phyloP scores from a whole-genome alignment of 2,888 invertebrate species.

The Harpalus rubripes region DNA sequence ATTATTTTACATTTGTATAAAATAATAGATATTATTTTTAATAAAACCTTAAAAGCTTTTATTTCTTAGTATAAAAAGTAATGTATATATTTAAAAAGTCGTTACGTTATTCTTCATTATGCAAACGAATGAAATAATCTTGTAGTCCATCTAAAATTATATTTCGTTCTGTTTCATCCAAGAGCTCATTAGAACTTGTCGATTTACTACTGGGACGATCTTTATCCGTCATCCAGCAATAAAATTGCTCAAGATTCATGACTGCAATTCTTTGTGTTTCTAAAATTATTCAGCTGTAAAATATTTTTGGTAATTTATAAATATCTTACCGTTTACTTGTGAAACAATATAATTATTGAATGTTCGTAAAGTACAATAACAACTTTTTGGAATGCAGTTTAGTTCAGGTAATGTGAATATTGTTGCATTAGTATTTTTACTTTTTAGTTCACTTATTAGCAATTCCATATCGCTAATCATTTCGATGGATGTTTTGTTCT shows the following conservation, averaged over 20 bases:
- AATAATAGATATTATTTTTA: conserved; percentile 2
- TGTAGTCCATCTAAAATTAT: conserved; percentile 15
- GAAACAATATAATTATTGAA: conserved; percentile 31
- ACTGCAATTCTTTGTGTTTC: not conserved
- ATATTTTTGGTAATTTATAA: not conserved
- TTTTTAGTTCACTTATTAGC: conserved; percentile 22
- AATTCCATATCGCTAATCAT: conserved; percentile 34
- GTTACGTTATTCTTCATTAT: not conserved
- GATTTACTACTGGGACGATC: not conserved
- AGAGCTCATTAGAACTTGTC: not conserved
- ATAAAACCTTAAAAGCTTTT: conserved; percentile 9
- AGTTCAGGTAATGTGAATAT: conserved; percentile 24
- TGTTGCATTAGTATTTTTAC: conserved; percentile 11
- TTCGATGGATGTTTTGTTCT: conserved; percentile 13
- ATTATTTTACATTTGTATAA: conserved; percentile 7
- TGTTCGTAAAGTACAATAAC: conserved; percentile 6
- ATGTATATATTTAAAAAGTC: not conserved
- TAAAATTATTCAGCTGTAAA: conserved; percentile 28
- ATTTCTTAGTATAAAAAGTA: not conserved
- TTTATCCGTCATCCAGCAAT: not conserved
- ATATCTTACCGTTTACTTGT: conserved; percentile 7
- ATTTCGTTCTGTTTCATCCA: conserved; percentile 19
- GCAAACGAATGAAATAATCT: conserved; percentile 32
- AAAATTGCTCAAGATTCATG: conserved; percentile 20
- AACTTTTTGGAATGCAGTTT: conserved; percentile 18